A percentile compares a stretch with the other conserved stretches of the same genome.
Conservation (phyloP, 2,888 invertebrate species). For the Tenthredo notha region DNA sequence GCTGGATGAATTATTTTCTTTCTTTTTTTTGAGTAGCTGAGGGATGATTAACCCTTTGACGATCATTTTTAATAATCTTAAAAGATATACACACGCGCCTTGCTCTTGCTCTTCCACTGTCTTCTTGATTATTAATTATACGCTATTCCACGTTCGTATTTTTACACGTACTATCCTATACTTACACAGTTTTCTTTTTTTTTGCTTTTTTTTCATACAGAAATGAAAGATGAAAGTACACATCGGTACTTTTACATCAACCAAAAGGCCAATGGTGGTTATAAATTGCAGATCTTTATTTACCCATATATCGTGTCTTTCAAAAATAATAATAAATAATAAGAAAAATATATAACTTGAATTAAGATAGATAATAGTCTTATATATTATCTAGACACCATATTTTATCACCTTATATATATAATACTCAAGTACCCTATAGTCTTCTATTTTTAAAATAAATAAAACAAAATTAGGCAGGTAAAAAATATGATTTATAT, state of each 20-base stretch:
- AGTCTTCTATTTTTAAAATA: too few relatives aligned
- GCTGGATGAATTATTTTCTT: background rate
- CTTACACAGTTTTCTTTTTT: background rate
- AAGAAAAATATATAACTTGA: background rate
- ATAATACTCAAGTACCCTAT: too few relatives aligned
- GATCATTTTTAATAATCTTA: slow-evolving; percentile 75
- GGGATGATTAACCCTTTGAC: slow-evolving; percentile 78
- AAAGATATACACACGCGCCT: slow-evolving; percentile 65
- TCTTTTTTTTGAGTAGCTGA: background rate
- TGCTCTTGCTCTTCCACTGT: background rate
- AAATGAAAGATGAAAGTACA: background rate
- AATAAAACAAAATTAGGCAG: too few relatives aligned
- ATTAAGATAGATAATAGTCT: too few relatives aligned
- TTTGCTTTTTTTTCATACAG: background rate
- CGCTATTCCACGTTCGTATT: background rate
- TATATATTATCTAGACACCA: too few relatives aligned
- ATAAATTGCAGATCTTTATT: background rate
- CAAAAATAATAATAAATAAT: too few relatives aligned
- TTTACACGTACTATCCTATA: background rate
- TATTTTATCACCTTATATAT: too few relatives aligned
- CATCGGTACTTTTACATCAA: background rate
- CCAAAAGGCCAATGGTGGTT: background rate
- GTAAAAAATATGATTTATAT: too few relatives aligned
- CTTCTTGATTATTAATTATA: slow-evolving; percentile 41
- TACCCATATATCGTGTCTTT: background rate